Percentiles rank a stretch among this genome's conserved stretches.
Conservation (phyloP, 2,888 invertebrate genomes). For the Cantharis rustica region DNA sequence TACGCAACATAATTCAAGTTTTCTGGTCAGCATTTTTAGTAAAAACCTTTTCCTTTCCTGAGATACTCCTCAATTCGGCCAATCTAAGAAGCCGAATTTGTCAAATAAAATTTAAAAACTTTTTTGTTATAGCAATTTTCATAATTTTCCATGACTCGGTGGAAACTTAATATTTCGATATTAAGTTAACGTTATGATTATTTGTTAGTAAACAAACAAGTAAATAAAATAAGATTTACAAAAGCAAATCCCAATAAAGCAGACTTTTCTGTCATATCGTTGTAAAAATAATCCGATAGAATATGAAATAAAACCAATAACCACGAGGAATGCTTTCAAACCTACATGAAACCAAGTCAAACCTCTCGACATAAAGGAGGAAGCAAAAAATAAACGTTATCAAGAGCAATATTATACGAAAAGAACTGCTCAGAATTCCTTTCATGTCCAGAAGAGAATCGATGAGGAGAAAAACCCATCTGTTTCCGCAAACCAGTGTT, state of each 20-base stretch:
- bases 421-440: slow-evolving; percentile 44
- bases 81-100: background rate
- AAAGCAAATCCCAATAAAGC: slow-evolving; percentile 16
- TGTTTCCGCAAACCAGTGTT: slow-evolving; percentile 35
- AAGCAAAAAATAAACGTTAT: slow-evolving; percentile 44
- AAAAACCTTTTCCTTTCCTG: background rate
- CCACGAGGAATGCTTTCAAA: slow-evolving; percentile 30
- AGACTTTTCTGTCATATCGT: slow-evolving; percentile 16
- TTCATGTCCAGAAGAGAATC: slow-evolving; percentile 43
- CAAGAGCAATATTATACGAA: slow-evolving; percentile 46
- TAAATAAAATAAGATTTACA: slow-evolving; percentile 4
- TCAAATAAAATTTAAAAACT: background rate
- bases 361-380: slow-evolving; percentile 27
- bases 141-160: background rate
- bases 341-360: slow-evolving; percentile 25
- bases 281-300: slow-evolving; percentile 23
- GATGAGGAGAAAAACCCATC: slow-evolving; percentile 43
- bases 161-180: background rate
- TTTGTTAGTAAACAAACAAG: background rate
- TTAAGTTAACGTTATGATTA: background rate
- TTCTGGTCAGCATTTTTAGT: background rate
- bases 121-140: background rate
- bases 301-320: slow-evolving; percentile 31
- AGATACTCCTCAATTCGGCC: background rate
- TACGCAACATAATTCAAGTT: slow-evolving; percentile 1